These are phyloP conservation scores for Pachyseris speciosa DNA, from an alignment of 64 coral and sea anemone genomes.

Conservation along the genomic window DNA sequence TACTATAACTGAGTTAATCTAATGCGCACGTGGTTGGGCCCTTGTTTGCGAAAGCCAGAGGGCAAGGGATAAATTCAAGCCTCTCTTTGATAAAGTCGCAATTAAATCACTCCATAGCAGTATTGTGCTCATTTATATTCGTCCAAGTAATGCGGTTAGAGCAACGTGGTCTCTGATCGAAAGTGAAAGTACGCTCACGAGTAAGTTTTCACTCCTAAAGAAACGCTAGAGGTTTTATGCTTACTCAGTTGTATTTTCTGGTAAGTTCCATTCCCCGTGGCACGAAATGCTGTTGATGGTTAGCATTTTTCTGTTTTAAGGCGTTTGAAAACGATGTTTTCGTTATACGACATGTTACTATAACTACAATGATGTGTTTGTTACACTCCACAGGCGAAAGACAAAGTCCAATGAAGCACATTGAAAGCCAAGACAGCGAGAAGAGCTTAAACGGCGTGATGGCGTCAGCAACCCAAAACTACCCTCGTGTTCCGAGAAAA, in stretches of 20 bases:
- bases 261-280: background rate
- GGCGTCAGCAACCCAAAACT: background rate
- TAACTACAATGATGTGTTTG: constrained; percentile 10
- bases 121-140: background rate
- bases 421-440: background rate
- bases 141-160: background rate
- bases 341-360: background rate
- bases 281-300: background rate
- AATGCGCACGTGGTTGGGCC: constrained; percentile 8
- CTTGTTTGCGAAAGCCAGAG: background rate
- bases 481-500: constrained; percentile 29
- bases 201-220: too few relatives aligned
- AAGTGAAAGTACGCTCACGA: background rate
- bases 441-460: background rate
- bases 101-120: background rate
- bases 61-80: background rate
- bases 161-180: background rate
- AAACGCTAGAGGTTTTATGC: background rate
- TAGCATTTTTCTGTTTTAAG: background rate
- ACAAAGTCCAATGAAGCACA: constrained; percentile 18
- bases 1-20: background rate
- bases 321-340: background rate
- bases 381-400: background rate
- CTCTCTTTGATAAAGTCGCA: background rate
- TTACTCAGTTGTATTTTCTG: background rate